Evolutionary conservation across 2,797 vertebrate genomes (phyloP).

Genomic region (Gastrophryne carolinensis): DNA sequence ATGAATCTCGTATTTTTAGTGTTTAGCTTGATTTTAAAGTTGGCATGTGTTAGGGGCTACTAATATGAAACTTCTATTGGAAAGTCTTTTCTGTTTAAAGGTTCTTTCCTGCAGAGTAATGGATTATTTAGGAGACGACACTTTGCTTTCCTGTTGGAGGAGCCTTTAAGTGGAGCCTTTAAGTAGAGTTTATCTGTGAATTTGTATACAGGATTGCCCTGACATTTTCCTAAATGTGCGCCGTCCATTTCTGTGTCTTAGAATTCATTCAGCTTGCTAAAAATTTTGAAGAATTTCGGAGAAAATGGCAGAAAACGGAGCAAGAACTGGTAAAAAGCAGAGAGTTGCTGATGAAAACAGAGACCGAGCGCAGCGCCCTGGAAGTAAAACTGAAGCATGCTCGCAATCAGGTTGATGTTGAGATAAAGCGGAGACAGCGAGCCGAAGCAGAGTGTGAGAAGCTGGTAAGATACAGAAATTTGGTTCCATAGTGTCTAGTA

Average conservation of each 20-base stretch:
- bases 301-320: slow-evolving; percentile 78
- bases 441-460: slow-evolving; percentile 91
- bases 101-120: slow-evolving; percentile 28
- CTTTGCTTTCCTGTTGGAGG: slow-evolving; percentile 8
- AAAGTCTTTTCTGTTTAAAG: slow-evolving; percentile 9
- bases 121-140: slow-evolving; percentile 13
- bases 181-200: slow-evolving; percentile 7
- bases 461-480: slow-evolving; percentile 75
- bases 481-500: too few species aligned
- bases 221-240: neutral
- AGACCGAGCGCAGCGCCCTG: slow-evolving; percentile 85
- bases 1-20: too few species aligned
- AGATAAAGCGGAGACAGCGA: slow-evolving; percentile 90
- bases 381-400: slow-evolving; percentile 97
- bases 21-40: slow-evolving; percentile 57
- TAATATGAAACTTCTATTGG: slow-evolving; percentile 56
- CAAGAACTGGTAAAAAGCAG: slow-evolving; percentile 81
- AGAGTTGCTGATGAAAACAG: slow-evolving; percentile 84
- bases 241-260: slow-evolving; percentile 57
- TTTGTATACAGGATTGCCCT: neutral
- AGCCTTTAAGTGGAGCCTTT: neutral
- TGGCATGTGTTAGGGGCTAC: slow-evolving; percentile 51
- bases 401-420: slow-evolving; percentile 95
- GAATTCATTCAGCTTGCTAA: slow-evolving; percentile 90
- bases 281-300: slow-evolving; percentile 89